These are phyloP conservation scores for Saccopteryx leptura DNA, from an alignment of 2,113 vertebrate genomes.

Conservation along the genomic window DNA sequence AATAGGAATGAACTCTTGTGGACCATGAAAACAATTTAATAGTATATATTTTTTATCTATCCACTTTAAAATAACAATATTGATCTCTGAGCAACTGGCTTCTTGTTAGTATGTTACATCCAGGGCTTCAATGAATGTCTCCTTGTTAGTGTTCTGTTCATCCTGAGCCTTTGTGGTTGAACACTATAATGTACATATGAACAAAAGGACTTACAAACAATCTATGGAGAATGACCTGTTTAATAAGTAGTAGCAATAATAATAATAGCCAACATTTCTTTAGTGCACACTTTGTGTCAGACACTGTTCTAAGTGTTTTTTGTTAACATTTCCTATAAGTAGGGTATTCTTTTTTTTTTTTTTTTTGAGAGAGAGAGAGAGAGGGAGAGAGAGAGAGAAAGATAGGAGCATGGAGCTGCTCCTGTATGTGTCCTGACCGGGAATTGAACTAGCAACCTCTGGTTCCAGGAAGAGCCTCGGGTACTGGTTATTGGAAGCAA, in stretches of 20 bases:
- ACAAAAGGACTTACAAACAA: conserved; percentile 22
- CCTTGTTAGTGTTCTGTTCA: background rate
- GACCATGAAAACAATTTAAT: background rate
- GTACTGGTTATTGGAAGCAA: background rate
- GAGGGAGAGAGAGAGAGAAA: too few species aligned
- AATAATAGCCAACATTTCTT: background rate
- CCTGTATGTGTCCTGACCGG: too few species aligned
- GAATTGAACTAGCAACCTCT: too few species aligned
- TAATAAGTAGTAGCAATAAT: background rate
- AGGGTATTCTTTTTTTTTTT: background rate
- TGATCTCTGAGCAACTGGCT: background rate
- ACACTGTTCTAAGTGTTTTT: background rate
- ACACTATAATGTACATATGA: background rate
- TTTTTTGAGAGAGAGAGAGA: background rate
- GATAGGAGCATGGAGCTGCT: too few species aligned
- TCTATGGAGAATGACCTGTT: background rate
- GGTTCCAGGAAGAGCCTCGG: background rate
- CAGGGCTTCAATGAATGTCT: background rate
- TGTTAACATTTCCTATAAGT: background rate
- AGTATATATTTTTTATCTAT: conserved; percentile 13
- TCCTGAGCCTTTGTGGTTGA: background rate
- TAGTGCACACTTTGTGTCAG: background rate
- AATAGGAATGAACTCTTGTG: background rate
- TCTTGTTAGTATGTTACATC: background rate
- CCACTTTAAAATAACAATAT: conserved; percentile 15